Percentiles rank a stretch among this genome's conserved stretches.
Evolutionary conservation across 2,113 vertebrate species (phyloP).

Genomic region (Narcine bancroftii): DNA sequence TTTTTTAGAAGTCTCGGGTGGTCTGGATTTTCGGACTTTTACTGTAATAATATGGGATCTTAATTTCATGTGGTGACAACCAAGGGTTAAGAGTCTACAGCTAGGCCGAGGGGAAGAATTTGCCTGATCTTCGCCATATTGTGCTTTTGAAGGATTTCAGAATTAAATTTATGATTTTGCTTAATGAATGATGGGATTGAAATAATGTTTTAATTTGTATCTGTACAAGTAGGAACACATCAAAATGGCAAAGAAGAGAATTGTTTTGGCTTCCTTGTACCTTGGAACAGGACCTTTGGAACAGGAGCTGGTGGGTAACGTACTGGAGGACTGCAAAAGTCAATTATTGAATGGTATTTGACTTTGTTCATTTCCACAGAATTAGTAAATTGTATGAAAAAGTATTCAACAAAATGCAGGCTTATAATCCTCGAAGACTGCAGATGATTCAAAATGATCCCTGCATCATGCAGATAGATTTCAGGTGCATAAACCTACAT

Average conservation of each 20-base stretch:
- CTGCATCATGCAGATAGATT: neutral
- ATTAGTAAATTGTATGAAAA: neutral
- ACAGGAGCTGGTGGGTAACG: slow-evolving; percentile 78
- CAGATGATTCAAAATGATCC: neutral
- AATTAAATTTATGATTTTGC: neutral
- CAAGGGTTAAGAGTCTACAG: neutral
- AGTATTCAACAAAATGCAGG: neutral
- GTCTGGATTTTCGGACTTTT: no score
- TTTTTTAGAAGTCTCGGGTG: no score
- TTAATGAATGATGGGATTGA: neutral
- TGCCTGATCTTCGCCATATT: neutral
- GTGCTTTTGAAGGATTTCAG: neutral
- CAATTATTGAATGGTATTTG: slow-evolving; percentile 22
- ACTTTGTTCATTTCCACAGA: neutral
- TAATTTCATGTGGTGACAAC: neutral
- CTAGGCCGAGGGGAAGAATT: neutral
- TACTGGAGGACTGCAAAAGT: neutral
- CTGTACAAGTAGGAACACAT: slow-evolving; percentile 65
- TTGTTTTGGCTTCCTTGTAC: slow-evolving; percentile 90
- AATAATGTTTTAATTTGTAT: slow-evolving; percentile 26
- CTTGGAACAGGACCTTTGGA: slow-evolving; percentile 84
- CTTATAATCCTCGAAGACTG: neutral
- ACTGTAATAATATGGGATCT: no score
- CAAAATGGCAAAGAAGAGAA: slow-evolving; percentile 71
- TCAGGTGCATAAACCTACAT: neutral